These are phyloP conservation scores for Parnassius smintheus DNA, from an alignment of 2,888 invertebrate genomes.

Conservation along the genomic window DNA sequence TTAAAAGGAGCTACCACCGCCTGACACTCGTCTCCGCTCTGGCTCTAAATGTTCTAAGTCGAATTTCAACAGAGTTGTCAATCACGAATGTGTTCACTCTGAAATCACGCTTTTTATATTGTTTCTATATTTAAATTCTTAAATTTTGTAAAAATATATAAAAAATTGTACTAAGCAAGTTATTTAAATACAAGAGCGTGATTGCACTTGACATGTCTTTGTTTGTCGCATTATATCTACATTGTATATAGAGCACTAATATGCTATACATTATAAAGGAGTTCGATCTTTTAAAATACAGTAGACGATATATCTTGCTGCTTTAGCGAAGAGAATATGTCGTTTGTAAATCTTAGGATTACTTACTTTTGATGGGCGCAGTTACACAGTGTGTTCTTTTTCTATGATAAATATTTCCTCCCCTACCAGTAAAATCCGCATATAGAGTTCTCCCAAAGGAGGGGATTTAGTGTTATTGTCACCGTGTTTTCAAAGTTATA, in stretches of 20 bases:
- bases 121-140: neutral
- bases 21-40: slow-evolving; percentile 32
- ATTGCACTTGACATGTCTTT: slow-evolving; percentile 11
- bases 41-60: slow-evolving; percentile 27
- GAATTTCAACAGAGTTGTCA: slow-evolving; percentile 10
- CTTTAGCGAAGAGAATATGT: neutral
- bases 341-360: neutral
- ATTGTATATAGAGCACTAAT: slow-evolving; percentile 11
- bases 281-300: neutral
- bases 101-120: neutral
- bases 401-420: too few relatives aligned
- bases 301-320: neutral
- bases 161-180: too few relatives aligned
- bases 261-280: neutral
- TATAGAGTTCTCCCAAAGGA: too few relatives aligned
- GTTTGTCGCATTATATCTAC: neutral
- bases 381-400: slow-evolving; percentile 1
- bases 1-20: slow-evolving; percentile 32
- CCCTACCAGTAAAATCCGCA: too few relatives aligned
- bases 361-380: slow-evolving; percentile 6
- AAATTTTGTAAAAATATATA: neutral
- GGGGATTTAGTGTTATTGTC: too few relatives aligned
- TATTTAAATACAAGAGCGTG: neutral
- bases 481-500: too few relatives aligned
- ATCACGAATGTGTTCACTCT: neutral